phyloP scores from a whole-genome alignment of 2,113 vertebrate species.

The Lophura nycthemera region DNA sequence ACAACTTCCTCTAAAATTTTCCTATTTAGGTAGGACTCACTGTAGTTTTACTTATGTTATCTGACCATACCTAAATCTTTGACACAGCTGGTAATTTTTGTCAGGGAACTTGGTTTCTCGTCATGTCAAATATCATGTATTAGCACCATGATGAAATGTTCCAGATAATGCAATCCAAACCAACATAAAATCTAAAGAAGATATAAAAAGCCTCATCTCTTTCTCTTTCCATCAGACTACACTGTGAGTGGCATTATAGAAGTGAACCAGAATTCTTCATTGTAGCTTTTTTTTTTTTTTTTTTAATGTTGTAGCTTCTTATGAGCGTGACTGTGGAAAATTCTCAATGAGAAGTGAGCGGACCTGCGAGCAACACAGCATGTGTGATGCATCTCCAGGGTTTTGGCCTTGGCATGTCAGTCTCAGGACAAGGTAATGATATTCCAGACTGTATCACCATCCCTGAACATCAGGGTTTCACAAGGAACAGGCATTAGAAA shows the following conservation, averaged over 20 bases:
- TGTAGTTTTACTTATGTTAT: background rate
- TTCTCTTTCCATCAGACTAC: background rate
- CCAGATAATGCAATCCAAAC: background rate
- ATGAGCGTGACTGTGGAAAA: constrained; percentile 81
- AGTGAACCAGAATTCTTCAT: background rate
- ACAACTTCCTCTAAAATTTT: background rate
- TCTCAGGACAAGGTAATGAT: constrained; percentile 84
- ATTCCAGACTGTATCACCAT: background rate
- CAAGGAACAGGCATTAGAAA: background rate
- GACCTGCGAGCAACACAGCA: constrained; percentile 85
- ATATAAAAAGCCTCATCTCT: background rate
- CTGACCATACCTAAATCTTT: background rate
- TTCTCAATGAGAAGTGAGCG: constrained; percentile 63
- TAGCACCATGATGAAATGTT: background rate
- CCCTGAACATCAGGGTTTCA: background rate
- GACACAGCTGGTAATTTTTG: background rate
- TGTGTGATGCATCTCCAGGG: constrained; percentile 80
- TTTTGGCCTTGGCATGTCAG: constrained; percentile 98
- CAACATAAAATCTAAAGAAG: background rate
- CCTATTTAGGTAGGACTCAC: background rate
- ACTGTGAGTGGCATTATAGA: background rate
- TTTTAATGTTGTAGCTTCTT: constrained; percentile 16
- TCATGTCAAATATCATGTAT: background rate
- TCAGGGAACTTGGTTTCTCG: background rate
- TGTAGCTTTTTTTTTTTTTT: background rate